Evolutionary conservation across 2,888 invertebrate genomes (phyloP), one percentile per base, ranked within the genome.

Genomic region (Pinctada fucata): DNA sequence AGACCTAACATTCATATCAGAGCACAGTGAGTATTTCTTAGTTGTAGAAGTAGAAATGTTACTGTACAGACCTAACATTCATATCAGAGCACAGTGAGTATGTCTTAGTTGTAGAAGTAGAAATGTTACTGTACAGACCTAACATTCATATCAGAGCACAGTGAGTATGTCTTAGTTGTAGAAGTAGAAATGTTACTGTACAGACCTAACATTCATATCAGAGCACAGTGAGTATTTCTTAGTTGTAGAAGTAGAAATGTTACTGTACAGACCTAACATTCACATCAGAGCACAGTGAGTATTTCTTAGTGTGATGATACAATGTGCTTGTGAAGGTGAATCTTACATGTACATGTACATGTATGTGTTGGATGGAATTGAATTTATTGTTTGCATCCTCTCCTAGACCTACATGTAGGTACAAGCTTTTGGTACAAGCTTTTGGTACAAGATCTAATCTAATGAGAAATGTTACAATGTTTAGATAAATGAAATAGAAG

Each of bases 21-120:
- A 66, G 97, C 98, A 0, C 98, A 99, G 91, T 98, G 97, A 85
- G 91, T 90, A 50, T 66, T 1, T 13, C 5, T 16, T 97, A 0
- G 96, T 99, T 10, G 94, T 97, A 2, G 94, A 99, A 92, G 95
- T 98, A 2, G 98, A 99, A 92, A 96, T 96, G 90, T 94, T 99
- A 85, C 92, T 99, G 58, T 93, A 91, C 87, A 95, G 97, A 81
- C 94, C 95, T 0, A 98, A 99, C 90, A 95, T 99, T 74, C 95
- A 96, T 0, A 94, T 95, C 1, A 95, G 96, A 66, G 97, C 98
- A 0, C 98, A 99, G 91, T 98, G 97, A 85, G 91, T 90, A 50
- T 66, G 2, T 13, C 5, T 16, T 97, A 0, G 96, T 99, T 10
- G 94, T 97, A 2, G 94, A 99, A 92, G 95, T 98, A 2, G 98